A percentile compares a stretch with the other conserved stretches of the same genome.
phyloP scores from a whole-genome alignment of 2,113 vertebrate genomes.

The Odontophorus gujanensis region DNA sequence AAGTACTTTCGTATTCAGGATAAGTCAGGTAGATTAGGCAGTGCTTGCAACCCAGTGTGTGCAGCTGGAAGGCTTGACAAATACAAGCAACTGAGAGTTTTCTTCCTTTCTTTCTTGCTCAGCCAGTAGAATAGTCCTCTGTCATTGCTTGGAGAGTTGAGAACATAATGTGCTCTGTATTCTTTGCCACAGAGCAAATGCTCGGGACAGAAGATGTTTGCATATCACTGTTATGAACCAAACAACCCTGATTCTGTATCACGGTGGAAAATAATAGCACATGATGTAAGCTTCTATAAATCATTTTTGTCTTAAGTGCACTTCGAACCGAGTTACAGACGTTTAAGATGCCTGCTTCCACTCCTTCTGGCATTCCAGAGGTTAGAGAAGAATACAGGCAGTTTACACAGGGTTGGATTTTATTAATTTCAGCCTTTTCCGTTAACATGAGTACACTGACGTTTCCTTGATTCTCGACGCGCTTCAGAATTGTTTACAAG shows the following conservation, averaged over 20 bases:
- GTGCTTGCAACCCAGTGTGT: background rate
- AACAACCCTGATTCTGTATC: slow-evolving; percentile 52
- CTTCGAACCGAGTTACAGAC: slow-evolving; percentile 23
- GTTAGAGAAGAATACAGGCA: background rate
- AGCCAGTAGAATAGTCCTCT: background rate
- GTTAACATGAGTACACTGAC: background rate
- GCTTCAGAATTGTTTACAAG: background rate
- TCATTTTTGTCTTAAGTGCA: slow-evolving; percentile 23
- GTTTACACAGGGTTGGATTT: background rate
- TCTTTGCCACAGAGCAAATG: slow-evolving; percentile 12
- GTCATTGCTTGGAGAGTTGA: background rate
- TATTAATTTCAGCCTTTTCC: background rate
- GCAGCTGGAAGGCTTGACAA: background rate
- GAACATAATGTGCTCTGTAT: slow-evolving; percentile 52
- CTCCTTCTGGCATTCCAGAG: background rate
- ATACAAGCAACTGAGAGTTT: background rate
- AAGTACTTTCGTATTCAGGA: background rate
- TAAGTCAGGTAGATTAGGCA: background rate
- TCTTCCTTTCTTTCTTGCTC: slow-evolving; percentile 1
- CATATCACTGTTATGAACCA: slow-evolving; percentile 11
- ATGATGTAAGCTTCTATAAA: slow-evolving; percentile 45
- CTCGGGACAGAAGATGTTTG: slow-evolving; percentile 45
- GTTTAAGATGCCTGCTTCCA: background rate
- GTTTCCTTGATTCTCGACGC: background rate
- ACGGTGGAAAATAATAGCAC: slow-evolving; percentile 52